Base-by-base conservation (phyloP, 2,113 vertebrate species). In the Dicentrarchus labrax region DNA sequence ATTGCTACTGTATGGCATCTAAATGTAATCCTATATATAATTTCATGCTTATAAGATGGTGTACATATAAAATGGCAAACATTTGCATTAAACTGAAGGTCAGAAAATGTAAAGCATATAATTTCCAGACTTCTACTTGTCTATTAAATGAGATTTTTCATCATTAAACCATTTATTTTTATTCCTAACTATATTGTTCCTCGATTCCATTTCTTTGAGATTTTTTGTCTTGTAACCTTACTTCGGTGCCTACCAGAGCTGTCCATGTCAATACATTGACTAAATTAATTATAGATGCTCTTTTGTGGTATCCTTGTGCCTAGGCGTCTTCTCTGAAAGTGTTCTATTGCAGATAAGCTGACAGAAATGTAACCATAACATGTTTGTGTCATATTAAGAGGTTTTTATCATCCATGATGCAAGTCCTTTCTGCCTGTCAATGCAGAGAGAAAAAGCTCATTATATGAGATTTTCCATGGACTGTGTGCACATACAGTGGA, bases 201-300 rank as follows among this genome's bases (percentile, higher is more conserved):
- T 30, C 66, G 21, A 79, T 79, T 87, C n/a, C 12, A 67, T 79
- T 80, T 72, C 79, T 69, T 56, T n/a, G 68, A 76, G 21, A 11
- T 38, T 71, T 45, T 73, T 85, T 76, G 65, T 72, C 77, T 72
- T 65, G 53, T 30, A 30, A 73, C 77, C 72, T 67, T 74, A 76
- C 15, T 43, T 16, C 9, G 1, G 51, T 61, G 62, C 78, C 86
- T 57, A 78, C 54, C 56, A 72, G 48, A 79, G 66, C 64, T 88
- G 72, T 79, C 80, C 70, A 62, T 86, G 76, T 90, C 88, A 76
- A 92, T 86, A 85, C 80, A 86, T 88, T 71, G 82, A 88, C 79
- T 53, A 50, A 60, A 91, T 92, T 62, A 86, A 92, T 91, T 91
- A 91, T 85, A 80, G 30, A 91, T 88, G 78, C 4, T 74, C 53